Evolutionary conservation across 2,113 vertebrate genomes (phyloP), one percentile per base, ranked within the genome.

Genomic region (Hyaena hyaena): DNA sequence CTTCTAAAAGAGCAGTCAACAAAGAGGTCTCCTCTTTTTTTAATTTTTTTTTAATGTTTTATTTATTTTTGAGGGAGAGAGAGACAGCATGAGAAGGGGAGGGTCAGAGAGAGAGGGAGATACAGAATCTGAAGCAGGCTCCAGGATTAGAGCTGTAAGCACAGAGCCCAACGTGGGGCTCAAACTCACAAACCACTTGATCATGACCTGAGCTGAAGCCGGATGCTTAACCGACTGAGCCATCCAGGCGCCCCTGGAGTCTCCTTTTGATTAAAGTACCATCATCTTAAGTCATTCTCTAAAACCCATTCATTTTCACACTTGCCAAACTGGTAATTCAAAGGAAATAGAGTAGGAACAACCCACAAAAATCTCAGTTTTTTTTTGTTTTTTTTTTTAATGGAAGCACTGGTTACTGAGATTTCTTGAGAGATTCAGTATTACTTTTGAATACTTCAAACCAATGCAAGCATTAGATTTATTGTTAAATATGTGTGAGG

Each of bases 251-350:
- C 39, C 39, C 39, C 39, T 93, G 28, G 11, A 48, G 19, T 69
- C 69, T 88, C n/a, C 61, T 82, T 10, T 81, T 95, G 71, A 91
- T 95, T 92, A 93, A 93, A 31, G 82, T 89, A 48, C 31, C 71
- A 43, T 33, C 87, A 73, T 93, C 77, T 90, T 79, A 88, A 94
- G 33, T 93, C 33, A 86, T 89, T 83, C 82, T 95, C 86, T 88
- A 97, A 95, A 83, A 93, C 53, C 1, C 10, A 95, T 95, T 33
- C 23, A 1, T 96, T 96, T 96, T 96, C 61, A 82, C 82, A 96
- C 86, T 93, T 97, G 88, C 50, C 71, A 86, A 96, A 91, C 24
- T 88, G 58, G 16, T 89, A 96, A 96, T 83, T 95, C 82, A 96
- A 96, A 96, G 79, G 63, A 96, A 45, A 93, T 89, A 55, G 61